These are phyloP conservation scores for Penaeus japonicus DNA, from an alignment of 1,140 invertebrate genomes.

Conservation along the genomic window DNA sequence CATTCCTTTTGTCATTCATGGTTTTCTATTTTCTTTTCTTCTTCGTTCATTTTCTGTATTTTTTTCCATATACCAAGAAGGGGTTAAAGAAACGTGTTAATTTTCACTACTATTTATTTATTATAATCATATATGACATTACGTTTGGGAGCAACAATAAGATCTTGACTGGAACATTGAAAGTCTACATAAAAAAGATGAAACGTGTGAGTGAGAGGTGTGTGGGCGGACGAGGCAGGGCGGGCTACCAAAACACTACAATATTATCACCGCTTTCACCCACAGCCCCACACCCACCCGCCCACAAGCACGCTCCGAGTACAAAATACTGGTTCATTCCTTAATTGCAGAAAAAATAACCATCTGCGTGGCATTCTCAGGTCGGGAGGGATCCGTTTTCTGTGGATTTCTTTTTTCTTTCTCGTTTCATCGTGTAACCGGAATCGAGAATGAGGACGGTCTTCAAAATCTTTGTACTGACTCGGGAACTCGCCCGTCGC, in stretches of 20 bases:
- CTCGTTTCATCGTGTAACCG: too few relatives aligned
- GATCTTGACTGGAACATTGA: slow-evolving; percentile 45
- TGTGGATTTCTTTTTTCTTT: not conserved
- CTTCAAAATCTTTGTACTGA: slow-evolving; percentile 7
- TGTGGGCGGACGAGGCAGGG: not conserved
- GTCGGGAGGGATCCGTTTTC: not conserved
- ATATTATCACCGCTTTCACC: slow-evolving; percentile 55
- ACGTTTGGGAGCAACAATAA: slow-evolving; percentile 51
- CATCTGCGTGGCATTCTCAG: not conserved
- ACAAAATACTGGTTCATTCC: slow-evolving; percentile 21
- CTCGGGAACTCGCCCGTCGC: not conserved
- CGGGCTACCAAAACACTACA: slow-evolving; percentile 51
- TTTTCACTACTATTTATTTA: slow-evolving; percentile 36
- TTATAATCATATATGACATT: slow-evolving; percentile 53
- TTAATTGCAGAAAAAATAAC: not conserved
- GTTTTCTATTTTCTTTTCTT: not conserved
- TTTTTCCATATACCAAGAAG: not conserved
- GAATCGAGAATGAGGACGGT: too few relatives aligned
- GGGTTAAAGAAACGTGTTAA: not conserved
- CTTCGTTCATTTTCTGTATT: not conserved
- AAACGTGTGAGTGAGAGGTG: slow-evolving; percentile 6
- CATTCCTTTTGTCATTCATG: too few relatives aligned
- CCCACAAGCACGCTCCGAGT: not conserved
- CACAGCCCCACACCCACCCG: not conserved
- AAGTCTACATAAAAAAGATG: slow-evolving; percentile 46